Evolutionary conservation across 2,797 vertebrate species (phyloP), one percentile per base, ranked within the genome.

Genomic region (Siniperca obscura): DNA sequence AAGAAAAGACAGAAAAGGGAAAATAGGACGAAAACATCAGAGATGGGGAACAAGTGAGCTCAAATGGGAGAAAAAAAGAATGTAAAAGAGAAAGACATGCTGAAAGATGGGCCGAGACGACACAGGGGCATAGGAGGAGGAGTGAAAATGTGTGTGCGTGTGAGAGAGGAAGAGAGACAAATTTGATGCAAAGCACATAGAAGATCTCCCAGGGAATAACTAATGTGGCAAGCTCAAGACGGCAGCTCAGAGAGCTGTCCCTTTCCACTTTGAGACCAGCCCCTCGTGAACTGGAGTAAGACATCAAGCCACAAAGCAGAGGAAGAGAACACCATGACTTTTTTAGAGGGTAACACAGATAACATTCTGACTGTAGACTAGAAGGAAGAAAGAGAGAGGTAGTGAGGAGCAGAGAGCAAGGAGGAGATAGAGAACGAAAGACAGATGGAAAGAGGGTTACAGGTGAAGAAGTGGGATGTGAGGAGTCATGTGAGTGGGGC

Each of bases 121-220:
- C 36, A 62, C n/a, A 25, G 22, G 22, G 36, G 36, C 60, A 50
- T 52, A 27, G 78, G 61, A 84, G 27, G 65, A 65, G 56, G 66
- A 30, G 34, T 61, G 52, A 52, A 76, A 86, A 70, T 52, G 38
- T 82, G 62, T 81, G 57, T 16, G 55, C 13, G 25, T 70, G 70
- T 76, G 68, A 65, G 52, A 68, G 25, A 53, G 71, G 57, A 46
- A 38, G 71, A n/a, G 66, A 85, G 71, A 80, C 7, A 44, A 13
- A 86, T 80, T 79, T 48, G 75, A 94, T 89, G 87, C 88, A 46
- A 81, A 80, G 76, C 90, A 90, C 69, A 72, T 60, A 59, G 56
- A 42, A 34, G 50, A 56, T 80, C 84, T 81, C 83, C 48, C 70
- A 46, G 91, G 85, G 84, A 90, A 90, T 89, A 81, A 56, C 82